Conservation (phyloP, 2,797 vertebrate genomes). For the Columba guinea region DNA sequence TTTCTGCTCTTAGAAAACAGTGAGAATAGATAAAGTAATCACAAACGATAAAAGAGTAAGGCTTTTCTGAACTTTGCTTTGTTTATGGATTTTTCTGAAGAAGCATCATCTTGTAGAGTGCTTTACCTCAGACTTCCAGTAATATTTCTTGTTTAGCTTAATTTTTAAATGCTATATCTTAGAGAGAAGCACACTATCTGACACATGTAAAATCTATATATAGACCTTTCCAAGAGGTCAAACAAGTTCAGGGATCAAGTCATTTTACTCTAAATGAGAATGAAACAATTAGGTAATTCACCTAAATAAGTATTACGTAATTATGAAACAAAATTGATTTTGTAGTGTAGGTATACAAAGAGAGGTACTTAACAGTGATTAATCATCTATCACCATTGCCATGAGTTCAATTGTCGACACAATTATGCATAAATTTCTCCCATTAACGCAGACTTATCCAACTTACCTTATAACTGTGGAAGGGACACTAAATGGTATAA, state of each 20-base stretch:
- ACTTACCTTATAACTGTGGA: neutral
- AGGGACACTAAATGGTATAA: neutral
- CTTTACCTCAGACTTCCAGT: neutral
- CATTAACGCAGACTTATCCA: neutral
- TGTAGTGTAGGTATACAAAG: neutral
- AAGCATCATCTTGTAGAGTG: neutral
- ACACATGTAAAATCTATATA: neutral
- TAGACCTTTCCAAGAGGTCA: neutral
- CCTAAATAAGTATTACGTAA: neutral
- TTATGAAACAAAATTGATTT: slow-evolving; percentile 21
- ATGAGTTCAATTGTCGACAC: slow-evolving; percentile 31
- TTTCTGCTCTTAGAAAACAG: neutral
- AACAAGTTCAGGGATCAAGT: neutral
- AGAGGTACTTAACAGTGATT: slow-evolving; percentile 12
- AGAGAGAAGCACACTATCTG: neutral
- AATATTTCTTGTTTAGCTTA: neutral
- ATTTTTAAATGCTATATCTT: neutral
- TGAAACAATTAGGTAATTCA: neutral
- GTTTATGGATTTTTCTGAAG: neutral
- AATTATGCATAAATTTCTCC: slow-evolving; percentile 15
- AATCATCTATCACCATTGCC: slow-evolving; percentile 9
- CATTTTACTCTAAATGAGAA: neutral
- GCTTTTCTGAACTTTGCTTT: neutral
- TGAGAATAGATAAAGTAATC: neutral
- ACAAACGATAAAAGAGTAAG: neutral